Evolutionary conservation across 1,140 invertebrate species (phyloP), one percentile per base, ranked within the genome.

Genomic region (Orchestia grillus): DNA sequence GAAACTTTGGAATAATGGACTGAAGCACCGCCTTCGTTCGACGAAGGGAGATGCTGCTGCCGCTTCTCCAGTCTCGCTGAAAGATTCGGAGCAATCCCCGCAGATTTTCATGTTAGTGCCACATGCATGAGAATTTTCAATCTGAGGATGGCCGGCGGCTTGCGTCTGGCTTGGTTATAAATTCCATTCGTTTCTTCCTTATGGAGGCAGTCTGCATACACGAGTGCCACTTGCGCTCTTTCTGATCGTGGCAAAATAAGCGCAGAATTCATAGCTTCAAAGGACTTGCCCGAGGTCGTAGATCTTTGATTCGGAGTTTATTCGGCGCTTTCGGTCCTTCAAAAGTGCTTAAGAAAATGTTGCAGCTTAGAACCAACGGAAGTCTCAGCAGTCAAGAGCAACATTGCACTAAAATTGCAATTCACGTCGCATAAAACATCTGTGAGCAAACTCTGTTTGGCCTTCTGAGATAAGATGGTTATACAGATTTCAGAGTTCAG

Each of bases 111-210:
- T 44, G 88, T 44, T 44, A 90, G 36, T 19, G 88, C 88, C 8
- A 41, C 88, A 90, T 90, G 88, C 88, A 90, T 90, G 88, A 15
- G 15, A 90, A 90, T 90, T 90, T 90, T 90, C 88, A 90, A 90
- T 90, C 88, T 44, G n/a, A 28, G 28, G 88, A 90, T 90, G 88
- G 88, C 43, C 43, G 88, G 88, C 43, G 41, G 88, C n/a, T 41
- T 90, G 88, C 88, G 42, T 90, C 62, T 77, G 62, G 36, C 62
- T 77, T 77, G 62, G 62, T 23, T 77, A 77, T 77, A 77, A 77
- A 77, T 77, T 77, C 62, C 62, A 77, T 77, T 77, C 62, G 62
- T 77, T 77, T 77, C 62, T 77, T 36, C 62, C 62, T 77, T 77
- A 77, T 36, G 62, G 28, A 77, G 62, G 88, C 43, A 23, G 88